Evolutionary conservation across 2,797 vertebrate genomes (phyloP).

Genomic region (Chiloscyllium punctatum): DNA sequence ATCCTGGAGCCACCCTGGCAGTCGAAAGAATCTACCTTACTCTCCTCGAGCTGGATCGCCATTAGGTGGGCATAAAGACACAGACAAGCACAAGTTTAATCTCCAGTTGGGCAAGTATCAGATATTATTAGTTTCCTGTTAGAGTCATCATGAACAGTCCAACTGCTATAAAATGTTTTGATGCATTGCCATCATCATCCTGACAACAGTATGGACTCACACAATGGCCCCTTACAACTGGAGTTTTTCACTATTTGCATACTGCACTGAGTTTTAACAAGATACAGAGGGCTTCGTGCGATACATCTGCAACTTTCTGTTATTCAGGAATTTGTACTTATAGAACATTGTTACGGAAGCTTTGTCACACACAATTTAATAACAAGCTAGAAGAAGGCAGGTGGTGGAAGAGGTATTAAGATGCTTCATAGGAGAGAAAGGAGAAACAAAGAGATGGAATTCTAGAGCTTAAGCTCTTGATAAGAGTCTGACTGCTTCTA

Average conservation of each 20-base stretch:
- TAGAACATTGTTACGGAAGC: neutral
- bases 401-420: neutral
- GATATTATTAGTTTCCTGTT: neutral
- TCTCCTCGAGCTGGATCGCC: neutral
- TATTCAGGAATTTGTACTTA: neutral
- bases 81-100: neutral
- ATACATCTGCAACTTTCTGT: neutral
- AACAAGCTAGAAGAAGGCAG: neutral
- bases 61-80: neutral
- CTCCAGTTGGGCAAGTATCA: neutral
- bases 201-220: neutral
- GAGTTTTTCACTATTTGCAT: neutral
- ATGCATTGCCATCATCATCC: neutral
- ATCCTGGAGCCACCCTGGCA: neutral
- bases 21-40: neutral
- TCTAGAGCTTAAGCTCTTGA: neutral
- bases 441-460: neutral
- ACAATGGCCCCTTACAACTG: neutral
- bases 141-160: neutral
- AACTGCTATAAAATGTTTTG: neutral
- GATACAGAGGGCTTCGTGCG: neutral
- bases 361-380: neutral
- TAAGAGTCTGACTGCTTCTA: neutral
- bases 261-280: neutral
- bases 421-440: neutral